These are phyloP conservation scores for Lota lota DNA, from an alignment of 2,113 vertebrate genomes.

Conservation along the genomic window DNA sequence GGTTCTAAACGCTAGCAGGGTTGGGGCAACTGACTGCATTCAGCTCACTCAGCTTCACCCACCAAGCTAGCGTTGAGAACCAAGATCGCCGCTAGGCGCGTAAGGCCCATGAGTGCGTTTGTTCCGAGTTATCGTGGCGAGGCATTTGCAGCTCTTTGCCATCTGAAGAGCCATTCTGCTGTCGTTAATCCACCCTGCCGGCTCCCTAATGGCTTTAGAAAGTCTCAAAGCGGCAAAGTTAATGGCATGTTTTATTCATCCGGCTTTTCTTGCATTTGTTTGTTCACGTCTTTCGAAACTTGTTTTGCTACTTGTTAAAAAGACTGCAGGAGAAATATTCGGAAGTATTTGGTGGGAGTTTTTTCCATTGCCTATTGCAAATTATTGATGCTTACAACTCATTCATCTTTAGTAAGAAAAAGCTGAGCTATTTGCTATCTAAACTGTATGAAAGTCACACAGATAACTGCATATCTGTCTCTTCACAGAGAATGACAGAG, in stretches of 20 bases:
- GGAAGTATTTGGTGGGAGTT: too few relatives aligned
- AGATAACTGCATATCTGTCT: slow-evolving; percentile 26
- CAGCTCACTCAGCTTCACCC: too few relatives aligned
- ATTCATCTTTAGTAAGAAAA: too few relatives aligned
- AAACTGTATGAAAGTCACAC: slow-evolving; percentile 6
- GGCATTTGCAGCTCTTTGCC: slow-evolving; percentile 5
- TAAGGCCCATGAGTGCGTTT: slow-evolving; percentile 29
- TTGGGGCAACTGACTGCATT: too few relatives aligned
- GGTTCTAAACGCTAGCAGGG: too few relatives aligned
- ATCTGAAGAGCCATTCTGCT: slow-evolving; percentile 18
- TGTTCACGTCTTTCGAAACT: background rate
- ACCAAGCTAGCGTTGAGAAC: too few relatives aligned
- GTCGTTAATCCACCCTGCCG: slow-evolving; percentile 9
- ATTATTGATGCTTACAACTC: too few relatives aligned
- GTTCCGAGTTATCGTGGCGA: slow-evolving; percentile 44
- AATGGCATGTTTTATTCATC: slow-evolving; percentile 7
- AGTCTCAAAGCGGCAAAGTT: background rate
- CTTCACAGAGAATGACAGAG: background rate
- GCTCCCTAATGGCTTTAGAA: too few relatives aligned
- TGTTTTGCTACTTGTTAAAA: background rate
- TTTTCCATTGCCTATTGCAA: background rate
- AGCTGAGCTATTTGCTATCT: too few relatives aligned
- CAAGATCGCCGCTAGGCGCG: too few relatives aligned
- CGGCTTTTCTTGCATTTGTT: too few relatives aligned
- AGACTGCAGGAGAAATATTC: too few relatives aligned